Conservation (phyloP, 2,113 vertebrate genomes). For the Grallaria varia region DNA sequence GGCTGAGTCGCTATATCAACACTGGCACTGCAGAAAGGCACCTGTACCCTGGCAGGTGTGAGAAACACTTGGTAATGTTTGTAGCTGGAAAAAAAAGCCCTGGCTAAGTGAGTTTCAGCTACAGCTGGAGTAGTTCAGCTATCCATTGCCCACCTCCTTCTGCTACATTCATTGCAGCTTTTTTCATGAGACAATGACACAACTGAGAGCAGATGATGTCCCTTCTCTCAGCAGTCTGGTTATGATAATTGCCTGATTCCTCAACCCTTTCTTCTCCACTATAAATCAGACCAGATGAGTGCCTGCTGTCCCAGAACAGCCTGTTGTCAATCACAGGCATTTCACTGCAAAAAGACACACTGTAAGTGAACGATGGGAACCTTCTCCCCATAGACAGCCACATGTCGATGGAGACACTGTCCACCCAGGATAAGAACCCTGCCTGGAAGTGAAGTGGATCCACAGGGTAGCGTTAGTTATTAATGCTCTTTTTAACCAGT, state of each 20-base stretch:
- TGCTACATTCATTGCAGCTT: neutral
- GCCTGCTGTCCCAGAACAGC: neutral
- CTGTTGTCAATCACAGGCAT: neutral
- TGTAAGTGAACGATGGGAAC: fast-evolving
- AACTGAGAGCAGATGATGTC: neutral
- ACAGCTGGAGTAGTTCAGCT: neutral
- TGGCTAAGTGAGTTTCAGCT: neutral
- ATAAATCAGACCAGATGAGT: neutral
- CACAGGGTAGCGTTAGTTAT: neutral
- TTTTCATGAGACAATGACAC: neutral
- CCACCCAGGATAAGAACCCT: neutral
- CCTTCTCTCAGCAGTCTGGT: neutral
- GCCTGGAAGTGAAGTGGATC: neutral
- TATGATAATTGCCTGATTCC: neutral
- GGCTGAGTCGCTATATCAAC: neutral
- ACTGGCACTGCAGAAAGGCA: neutral
- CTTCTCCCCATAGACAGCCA: neutral
- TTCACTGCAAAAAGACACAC: neutral
- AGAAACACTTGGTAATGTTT: neutral
- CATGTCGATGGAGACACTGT: neutral
- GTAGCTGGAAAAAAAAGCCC: neutral
- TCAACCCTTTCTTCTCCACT: neutral
- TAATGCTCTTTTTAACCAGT: neutral
- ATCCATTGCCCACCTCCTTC: neutral
- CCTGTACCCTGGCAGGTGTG: neutral